phyloP scores from a whole-genome alignment of 2,888 invertebrate species.

The Apoderus coryli region DNA sequence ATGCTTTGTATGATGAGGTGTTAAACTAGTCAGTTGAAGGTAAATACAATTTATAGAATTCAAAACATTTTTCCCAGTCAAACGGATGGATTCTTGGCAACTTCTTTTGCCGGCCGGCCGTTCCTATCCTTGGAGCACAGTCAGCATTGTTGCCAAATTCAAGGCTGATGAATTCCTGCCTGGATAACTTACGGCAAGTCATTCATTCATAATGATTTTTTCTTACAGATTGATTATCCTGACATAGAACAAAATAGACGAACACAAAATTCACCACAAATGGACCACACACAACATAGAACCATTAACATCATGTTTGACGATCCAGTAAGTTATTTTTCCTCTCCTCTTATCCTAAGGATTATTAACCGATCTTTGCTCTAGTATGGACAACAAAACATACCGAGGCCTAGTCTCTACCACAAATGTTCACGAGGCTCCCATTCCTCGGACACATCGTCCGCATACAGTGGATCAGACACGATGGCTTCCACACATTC shows the following conservation, averaged over 20 bases:
- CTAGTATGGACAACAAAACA: too few species aligned
- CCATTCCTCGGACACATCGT: constrained; percentile 86
- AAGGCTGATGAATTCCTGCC: constrained; percentile 1
- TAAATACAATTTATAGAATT: too few species aligned
- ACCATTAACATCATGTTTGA: constrained; percentile 31
- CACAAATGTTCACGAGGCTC: constrained; percentile 74
- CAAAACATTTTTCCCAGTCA: too few species aligned
- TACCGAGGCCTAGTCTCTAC: constrained; percentile 52
- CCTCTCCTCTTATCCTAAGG: too few species aligned
- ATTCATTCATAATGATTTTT: constrained; percentile 8
- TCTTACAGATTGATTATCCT: constrained; percentile 56
- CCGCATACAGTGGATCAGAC: constrained; percentile 92
- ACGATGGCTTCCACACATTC: constrained; percentile 89
- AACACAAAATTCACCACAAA: constrained; percentile 28
- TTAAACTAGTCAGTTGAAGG: too few species aligned
- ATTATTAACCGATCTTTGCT: too few species aligned
- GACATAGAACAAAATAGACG: constrained; percentile 34
- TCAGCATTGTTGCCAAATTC: too few species aligned
- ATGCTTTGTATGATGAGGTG: too few species aligned
- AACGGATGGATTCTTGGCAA: too few species aligned
- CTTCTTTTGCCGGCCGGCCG: too few species aligned
- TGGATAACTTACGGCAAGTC: not conserved
- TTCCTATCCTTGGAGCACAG: too few species aligned
- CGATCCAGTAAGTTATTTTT: constrained; percentile 25
- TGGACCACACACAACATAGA: constrained; percentile 30